Percentiles rank a stretch among this genome's conserved stretches.
Conservation (phyloP, 1,140 invertebrate species). For the Lasaia peninsularis region DNA sequence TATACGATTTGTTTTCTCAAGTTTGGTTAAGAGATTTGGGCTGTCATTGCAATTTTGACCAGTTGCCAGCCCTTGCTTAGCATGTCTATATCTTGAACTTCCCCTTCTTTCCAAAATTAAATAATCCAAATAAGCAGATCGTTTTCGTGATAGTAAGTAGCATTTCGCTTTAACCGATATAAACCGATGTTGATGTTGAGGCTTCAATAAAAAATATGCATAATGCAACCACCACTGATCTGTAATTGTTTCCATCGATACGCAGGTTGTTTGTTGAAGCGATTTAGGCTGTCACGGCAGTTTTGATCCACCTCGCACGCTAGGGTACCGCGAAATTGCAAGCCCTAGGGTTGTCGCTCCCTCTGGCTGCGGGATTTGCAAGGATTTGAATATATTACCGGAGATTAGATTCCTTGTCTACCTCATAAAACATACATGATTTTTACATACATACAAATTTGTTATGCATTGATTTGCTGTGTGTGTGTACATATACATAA, state of each 20-base stretch:
- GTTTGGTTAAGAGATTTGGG: too few species aligned
- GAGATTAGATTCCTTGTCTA: slow-evolving; percentile 29
- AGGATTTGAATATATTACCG: slow-evolving; percentile 35
- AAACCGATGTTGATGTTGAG: background rate
- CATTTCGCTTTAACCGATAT: too few species aligned
- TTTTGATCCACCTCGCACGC: slow-evolving; percentile 23
- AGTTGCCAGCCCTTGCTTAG: too few species aligned
- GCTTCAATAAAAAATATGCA: background rate
- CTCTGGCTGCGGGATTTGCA: slow-evolving; percentile 6
- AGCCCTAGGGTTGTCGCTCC: slow-evolving; percentile 19
- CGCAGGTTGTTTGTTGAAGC: slow-evolving; percentile 14
- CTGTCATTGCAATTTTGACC: too few species aligned
- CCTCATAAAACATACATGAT: slow-evolving; percentile 5
- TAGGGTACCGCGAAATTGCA: slow-evolving; percentile 21
- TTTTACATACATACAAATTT: background rate
- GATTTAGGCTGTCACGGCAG: slow-evolving; percentile 17
- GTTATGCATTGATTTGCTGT: too few species aligned
- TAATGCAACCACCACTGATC: slow-evolving; percentile 1
- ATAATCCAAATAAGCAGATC: too few species aligned
- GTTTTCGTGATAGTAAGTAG: too few species aligned
- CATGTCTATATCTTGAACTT: too few species aligned
- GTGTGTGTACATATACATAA: background rate
- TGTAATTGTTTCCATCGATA: slow-evolving; percentile 14
- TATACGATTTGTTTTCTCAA: too few species aligned
- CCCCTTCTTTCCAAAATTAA: too few species aligned